Evolutionary conservation across 2,888 invertebrate species (phyloP).

Genomic region (Hedya salicella): DNA sequence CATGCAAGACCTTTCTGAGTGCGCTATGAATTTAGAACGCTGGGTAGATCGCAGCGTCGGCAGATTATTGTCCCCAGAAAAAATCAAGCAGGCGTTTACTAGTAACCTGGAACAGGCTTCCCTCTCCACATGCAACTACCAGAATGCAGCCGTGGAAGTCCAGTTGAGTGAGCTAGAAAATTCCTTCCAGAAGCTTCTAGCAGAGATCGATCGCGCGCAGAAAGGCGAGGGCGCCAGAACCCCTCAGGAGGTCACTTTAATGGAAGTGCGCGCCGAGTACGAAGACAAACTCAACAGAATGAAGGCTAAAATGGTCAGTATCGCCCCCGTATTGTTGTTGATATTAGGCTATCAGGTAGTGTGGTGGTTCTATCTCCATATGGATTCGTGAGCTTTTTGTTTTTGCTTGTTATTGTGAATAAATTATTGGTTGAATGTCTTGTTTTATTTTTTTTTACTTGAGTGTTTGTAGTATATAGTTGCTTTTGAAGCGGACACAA

Average conservation of each 20-base stretch:
- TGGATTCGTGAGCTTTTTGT: constrained; percentile 67
- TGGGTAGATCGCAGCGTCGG: constrained; percentile 74
- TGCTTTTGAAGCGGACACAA: constrained; percentile 50
- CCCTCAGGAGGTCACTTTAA: constrained; percentile 67
- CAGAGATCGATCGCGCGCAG: constrained; percentile 65
- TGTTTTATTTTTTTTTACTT: constrained; percentile 73
- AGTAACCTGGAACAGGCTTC: constrained; percentile 64
- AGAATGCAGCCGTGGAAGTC: constrained; percentile 71
- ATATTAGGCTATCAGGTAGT: constrained; percentile 78
- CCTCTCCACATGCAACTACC: constrained; percentile 61
- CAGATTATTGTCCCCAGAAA: constrained; percentile 68
- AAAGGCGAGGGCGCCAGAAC: constrained; percentile 64
- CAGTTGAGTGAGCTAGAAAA: constrained; percentile 75
- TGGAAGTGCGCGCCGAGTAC: constrained; percentile 87
- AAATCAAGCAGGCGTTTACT: constrained; percentile 72
- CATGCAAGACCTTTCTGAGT: constrained; percentile 74
- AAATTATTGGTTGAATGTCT: constrained; percentile 70
- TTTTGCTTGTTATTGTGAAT: constrained; percentile 59
- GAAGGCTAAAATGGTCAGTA: constrained; percentile 92
- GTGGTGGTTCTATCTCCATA: constrained; percentile 80
- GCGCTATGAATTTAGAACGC: constrained; percentile 71
- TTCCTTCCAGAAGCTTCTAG: constrained; percentile 71
- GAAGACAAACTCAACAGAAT: constrained; percentile 91
- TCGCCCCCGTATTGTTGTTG: constrained; percentile 75
- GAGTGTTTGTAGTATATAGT: constrained; percentile 48